phyloP scores from a whole-genome alignment of 2,113 vertebrate genomes.

The Elanoides forficatus region DNA sequence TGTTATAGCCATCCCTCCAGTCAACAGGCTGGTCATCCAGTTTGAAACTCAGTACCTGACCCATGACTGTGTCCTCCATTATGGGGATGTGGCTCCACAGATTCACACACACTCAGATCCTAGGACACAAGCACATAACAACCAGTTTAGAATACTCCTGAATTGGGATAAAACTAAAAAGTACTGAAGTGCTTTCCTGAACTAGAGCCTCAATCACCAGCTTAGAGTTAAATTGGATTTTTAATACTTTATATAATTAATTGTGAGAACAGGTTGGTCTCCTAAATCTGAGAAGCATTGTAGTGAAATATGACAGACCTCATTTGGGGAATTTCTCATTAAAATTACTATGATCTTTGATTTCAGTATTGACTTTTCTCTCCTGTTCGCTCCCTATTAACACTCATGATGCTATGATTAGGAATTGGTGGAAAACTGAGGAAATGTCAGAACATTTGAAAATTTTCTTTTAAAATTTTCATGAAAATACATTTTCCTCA shows the following conservation, averaged over 20 bases:
- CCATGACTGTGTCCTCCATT: neutral
- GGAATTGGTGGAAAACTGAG: neutral
- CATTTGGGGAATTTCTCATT: neutral
- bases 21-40: neutral
- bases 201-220: neutral
- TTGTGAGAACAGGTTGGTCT: neutral
- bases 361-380: neutral
- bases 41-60: neutral
- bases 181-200: neutral
- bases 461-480: neutral
- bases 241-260: neutral
- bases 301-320: neutral
- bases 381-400: accelerated
- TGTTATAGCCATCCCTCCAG: neutral
- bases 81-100: neutral
- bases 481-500: neutral
- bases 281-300: neutral
- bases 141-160: neutral
- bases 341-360: neutral
- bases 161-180: neutral
- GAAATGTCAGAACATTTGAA: neutral
- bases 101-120: too few species aligned
- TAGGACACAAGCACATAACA: neutral
- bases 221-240: neutral
- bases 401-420: neutral